phyloP scores from a whole-genome alignment of 2,113 vertebrate genomes.

The Nesogale talazaci region DNA sequence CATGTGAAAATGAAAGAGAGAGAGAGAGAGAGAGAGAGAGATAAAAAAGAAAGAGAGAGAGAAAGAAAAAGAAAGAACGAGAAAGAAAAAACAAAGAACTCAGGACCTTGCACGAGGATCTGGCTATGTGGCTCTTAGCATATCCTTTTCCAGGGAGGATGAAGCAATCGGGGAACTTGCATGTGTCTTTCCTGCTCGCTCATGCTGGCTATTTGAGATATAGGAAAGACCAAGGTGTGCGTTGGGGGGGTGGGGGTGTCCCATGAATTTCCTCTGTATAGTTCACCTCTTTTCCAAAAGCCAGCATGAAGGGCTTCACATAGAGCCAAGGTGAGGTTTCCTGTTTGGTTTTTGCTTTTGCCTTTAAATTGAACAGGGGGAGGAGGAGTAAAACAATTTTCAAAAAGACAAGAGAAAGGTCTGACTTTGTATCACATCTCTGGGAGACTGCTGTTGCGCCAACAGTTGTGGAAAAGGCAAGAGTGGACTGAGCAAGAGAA shows the following conservation, averaged over 20 bases:
- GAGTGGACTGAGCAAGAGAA: slow-evolving; percentile 67
- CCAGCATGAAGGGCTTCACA: slow-evolving; percentile 86
- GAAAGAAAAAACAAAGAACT: not conserved
- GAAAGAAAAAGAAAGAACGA: not conserved
- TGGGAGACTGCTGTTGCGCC: slow-evolving; percentile 82
- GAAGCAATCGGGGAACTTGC: slow-evolving; percentile 87
- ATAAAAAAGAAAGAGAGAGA: too few species aligned
- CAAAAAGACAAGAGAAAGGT: not conserved
- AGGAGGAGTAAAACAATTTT: not conserved
- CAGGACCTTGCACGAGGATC: slow-evolving; percentile 85
- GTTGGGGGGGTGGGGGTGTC: slow-evolving; percentile 73
- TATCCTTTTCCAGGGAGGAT: slow-evolving; percentile 89
- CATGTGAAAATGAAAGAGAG: slow-evolving; percentile 73
- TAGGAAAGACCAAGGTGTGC: slow-evolving; percentile 83
- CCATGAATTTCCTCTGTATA: slow-evolving; percentile 86
- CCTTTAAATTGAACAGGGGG: slow-evolving; percentile 76
- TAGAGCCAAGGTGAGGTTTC: slow-evolving; percentile 75
- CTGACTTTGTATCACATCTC: slow-evolving; percentile 88
- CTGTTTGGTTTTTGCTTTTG: slow-evolving; percentile 29
- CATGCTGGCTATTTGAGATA: slow-evolving; percentile 85
- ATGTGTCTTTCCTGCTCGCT: slow-evolving; percentile 90
- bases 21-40: too few species aligned
- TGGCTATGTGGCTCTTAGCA: slow-evolving; percentile 80
- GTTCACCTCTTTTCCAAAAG: slow-evolving; percentile 84
- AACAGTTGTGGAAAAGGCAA: slow-evolving; percentile 82